Conservation (phyloP, 2,113 vertebrate genomes). For the Mastomys coucha region DNA sequence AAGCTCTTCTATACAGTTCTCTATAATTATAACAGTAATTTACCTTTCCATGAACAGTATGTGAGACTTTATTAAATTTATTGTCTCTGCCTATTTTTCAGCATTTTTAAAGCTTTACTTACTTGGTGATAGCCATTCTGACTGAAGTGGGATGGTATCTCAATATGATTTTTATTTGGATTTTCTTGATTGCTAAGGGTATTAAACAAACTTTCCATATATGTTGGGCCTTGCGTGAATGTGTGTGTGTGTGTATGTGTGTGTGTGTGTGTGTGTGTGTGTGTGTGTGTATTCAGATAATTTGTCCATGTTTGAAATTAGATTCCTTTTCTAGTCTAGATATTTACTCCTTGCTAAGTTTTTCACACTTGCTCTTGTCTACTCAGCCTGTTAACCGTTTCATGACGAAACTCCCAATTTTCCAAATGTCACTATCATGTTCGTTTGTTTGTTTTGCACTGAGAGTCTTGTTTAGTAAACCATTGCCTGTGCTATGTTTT, state of each 20-base stretch:
- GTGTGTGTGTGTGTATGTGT: background rate
- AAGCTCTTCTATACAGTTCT: background rate
- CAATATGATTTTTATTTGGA: background rate
- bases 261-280: background rate
- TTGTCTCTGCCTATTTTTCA: background rate
- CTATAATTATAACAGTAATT: background rate
- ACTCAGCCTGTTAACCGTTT: background rate
- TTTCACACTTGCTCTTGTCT: background rate
- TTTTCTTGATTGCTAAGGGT: background rate
- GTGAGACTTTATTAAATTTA: background rate
- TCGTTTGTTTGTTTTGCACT: background rate
- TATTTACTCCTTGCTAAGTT: background rate
- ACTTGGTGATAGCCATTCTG: background rate
- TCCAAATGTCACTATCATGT: background rate
- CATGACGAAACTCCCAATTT: background rate
- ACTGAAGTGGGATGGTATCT: background rate
- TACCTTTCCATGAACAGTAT: background rate
- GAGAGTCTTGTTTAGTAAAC: background rate
- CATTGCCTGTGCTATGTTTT: background rate
- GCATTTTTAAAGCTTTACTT: background rate
- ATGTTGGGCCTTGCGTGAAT: background rate
- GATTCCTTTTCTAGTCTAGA: background rate
- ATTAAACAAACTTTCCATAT: background rate
- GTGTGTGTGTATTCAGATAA: background rate
- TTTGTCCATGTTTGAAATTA: background rate